Conservation (phyloP, 2,888 invertebrate species). For the Norana najaformis region DNA sequence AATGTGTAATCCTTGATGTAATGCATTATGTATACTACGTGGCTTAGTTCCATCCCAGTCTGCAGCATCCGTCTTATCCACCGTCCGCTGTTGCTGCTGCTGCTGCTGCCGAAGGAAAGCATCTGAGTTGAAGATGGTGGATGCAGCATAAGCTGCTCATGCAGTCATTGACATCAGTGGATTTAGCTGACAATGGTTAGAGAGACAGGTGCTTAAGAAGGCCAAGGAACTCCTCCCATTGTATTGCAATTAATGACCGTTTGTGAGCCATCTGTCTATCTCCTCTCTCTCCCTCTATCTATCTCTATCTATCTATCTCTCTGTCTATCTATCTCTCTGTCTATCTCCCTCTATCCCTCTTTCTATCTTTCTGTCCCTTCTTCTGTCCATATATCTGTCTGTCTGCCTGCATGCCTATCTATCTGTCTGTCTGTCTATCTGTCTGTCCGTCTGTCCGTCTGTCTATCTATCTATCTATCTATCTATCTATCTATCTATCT, state of each 20-base stretch:
- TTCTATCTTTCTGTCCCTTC: not conserved
- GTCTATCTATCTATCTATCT: not conserved
- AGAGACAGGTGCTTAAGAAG: not conserved
- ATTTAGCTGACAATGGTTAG: not conserved
- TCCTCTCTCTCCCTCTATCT: not conserved
- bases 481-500: not conserved
- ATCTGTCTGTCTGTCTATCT: not conserved
- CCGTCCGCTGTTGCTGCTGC: not conserved
- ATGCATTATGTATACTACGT: not conserved
- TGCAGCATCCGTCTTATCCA: not conserved
- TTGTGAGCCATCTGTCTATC: not conserved
- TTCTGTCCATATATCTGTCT: not conserved
- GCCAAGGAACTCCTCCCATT: not conserved
- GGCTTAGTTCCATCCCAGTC: not conserved
- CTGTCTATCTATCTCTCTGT: conserved; percentile 19
- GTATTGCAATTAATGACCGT: too few species aligned
- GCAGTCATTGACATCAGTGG: not conserved
- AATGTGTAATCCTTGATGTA: not conserved
- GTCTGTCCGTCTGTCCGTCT: not conserved
- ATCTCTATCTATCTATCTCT: not conserved
- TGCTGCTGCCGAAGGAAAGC: not conserved
- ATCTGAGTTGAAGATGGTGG: not conserved
- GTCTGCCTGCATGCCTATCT: not conserved
- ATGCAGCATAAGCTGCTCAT: not conserved
- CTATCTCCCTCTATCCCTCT: not conserved